These are phyloP conservation scores for Oryctolagus cuniculus DNA, from an alignment of 2,113 vertebrate species.

Conservation along the genomic window DNA sequence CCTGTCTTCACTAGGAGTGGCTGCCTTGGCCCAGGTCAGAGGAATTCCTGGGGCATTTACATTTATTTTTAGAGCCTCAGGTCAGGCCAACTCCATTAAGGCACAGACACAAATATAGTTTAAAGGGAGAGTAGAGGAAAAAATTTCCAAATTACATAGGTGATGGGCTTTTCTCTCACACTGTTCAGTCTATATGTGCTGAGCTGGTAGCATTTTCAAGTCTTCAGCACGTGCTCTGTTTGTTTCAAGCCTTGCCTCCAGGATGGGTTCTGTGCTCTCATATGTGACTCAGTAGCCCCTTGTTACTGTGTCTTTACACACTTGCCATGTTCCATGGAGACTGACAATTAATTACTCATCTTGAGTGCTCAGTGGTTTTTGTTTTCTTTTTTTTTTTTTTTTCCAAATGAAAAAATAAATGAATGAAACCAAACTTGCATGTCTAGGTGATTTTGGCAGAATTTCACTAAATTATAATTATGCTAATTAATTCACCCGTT, in stretches of 20 bases:
- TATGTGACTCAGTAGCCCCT: too few species aligned
- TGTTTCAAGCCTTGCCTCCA: neutral
- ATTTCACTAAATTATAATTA: neutral
- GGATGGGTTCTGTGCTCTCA: fast-evolving
- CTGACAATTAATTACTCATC: neutral
- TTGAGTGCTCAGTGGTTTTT: neutral
- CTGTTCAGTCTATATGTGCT: neutral
- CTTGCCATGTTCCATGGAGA: neutral
- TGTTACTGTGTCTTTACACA: neutral
- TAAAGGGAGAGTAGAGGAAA: neutral
- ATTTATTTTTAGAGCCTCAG: neutral
- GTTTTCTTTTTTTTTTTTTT: too few species aligned
- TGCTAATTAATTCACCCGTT: neutral
- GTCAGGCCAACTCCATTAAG: neutral
- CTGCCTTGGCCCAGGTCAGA: neutral
- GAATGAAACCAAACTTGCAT: neutral
- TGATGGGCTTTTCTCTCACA: fast-evolving
- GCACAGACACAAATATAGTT: neutral
- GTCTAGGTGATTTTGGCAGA: neutral
- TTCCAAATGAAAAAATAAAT: neutral
- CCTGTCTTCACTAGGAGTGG: neutral
- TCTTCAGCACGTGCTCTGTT: neutral
- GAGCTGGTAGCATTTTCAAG: neutral
- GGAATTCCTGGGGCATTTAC: neutral
- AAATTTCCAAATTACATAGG: neutral